Conservation (phyloP, 2,888 invertebrate species). For the Drosophila falleni region DNA sequence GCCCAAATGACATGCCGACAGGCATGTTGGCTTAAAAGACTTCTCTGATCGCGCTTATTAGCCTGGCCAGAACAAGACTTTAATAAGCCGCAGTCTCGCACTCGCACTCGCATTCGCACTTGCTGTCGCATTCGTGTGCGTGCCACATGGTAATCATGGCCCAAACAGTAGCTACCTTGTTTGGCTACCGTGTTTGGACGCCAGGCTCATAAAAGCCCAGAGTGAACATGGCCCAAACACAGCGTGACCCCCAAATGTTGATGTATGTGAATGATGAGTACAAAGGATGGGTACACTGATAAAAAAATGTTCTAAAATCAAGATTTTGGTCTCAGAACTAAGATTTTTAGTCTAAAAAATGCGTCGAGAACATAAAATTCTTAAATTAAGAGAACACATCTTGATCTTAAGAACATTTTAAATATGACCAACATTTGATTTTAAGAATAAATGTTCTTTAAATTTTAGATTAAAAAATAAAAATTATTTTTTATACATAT, state of each 20-base stretch:
- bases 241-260: slow-evolving; percentile 1
- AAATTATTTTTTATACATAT: too few relatives aligned
- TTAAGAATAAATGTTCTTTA: too few relatives aligned
- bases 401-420: too few relatives aligned
- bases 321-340: too few relatives aligned
- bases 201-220: slow-evolving; percentile 20
- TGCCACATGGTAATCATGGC: slow-evolving; percentile 66
- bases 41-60: slow-evolving; percentile 85
- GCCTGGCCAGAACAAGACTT: slow-evolving; percentile 50
- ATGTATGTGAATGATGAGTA: not conserved
- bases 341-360: too few relatives aligned
- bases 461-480: too few relatives aligned
- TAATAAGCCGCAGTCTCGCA: slow-evolving; percentile 53
- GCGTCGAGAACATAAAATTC: too few relatives aligned
- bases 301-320: too few relatives aligned
- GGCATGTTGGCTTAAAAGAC: slow-evolving; percentile 84
- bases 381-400: too few relatives aligned
- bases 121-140: slow-evolving; percentile 45
- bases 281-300: too few relatives aligned
- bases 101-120: slow-evolving; percentile 9
- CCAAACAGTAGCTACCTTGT: slow-evolving; percentile 54
- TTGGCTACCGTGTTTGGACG: slow-evolving; percentile 63
- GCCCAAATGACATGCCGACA: slow-evolving; percentile 82
- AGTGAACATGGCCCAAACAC: slow-evolving; percentile 35
- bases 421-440: too few relatives aligned